phyloP scores from a whole-genome alignment of 2,113 vertebrate genomes.

The Chloroceryle aenea region DNA sequence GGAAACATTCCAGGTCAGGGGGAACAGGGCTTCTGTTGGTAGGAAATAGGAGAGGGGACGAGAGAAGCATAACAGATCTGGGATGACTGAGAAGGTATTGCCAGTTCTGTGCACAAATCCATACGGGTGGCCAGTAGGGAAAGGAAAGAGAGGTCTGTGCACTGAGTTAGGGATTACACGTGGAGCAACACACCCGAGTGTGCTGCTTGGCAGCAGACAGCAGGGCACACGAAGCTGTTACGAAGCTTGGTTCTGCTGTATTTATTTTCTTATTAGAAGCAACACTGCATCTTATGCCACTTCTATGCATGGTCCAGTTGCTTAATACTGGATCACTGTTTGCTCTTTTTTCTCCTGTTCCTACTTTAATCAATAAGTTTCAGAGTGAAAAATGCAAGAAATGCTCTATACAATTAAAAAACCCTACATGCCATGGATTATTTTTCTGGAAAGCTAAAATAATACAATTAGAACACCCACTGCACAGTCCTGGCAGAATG shows the following conservation, averaged over 20 bases:
- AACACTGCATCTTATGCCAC: background rate
- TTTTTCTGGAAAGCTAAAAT: background rate
- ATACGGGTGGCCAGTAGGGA: background rate
- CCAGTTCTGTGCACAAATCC: background rate
- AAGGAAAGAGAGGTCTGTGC: fast-evolving
- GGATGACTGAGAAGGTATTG: background rate
- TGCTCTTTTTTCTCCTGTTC: background rate
- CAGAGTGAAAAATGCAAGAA: background rate
- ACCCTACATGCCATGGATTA: background rate
- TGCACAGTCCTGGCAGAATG: background rate
- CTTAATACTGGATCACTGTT: background rate
- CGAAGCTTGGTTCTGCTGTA: background rate
- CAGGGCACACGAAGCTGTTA: background rate
- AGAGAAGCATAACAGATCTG: background rate
- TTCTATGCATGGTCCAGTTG: background rate
- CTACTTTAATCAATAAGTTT: background rate
- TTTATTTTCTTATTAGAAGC: background rate
- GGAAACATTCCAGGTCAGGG: background rate
- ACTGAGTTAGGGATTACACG: background rate
- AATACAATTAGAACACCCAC: background rate
- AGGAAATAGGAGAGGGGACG: background rate
- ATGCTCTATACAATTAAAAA: background rate
- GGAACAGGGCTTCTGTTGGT: background rate
- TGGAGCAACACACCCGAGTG: background rate
- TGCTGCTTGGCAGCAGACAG: background rate